These are phyloP conservation scores for Ceratina japonica DNA, from an alignment of 1,140 invertebrate genomes.

Conservation along the genomic window DNA sequence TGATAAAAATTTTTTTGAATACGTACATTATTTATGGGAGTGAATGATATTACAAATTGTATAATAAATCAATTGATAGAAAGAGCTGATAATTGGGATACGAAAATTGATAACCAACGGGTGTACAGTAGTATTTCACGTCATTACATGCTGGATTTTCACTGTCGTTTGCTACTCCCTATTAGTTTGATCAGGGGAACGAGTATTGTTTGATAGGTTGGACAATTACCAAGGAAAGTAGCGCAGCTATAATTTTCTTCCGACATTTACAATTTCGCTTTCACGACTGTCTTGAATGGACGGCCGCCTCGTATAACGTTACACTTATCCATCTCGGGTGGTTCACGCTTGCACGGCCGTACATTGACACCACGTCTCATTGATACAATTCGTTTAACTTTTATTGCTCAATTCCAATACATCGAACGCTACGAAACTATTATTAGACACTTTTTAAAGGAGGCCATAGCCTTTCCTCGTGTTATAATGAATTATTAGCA, in stretches of 20 bases:
- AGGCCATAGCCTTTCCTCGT: too few species aligned
- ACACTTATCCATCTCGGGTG: background rate
- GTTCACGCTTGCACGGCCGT: conserved; percentile 28
- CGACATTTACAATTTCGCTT: conserved; percentile 51
- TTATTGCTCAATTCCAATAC: background rate
- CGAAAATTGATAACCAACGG: background rate
- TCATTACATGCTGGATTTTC: background rate
- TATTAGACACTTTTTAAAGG: too few species aligned
- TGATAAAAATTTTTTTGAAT: background rate
- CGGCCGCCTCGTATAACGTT: conserved; percentile 25
- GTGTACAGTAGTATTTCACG: background rate
- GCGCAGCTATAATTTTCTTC: conserved; percentile 30
- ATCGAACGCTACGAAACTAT: too few species aligned
- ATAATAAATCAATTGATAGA: background rate
- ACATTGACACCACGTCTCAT: background rate
- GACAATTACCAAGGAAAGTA: conserved; percentile 45
- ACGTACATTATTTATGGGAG: background rate
- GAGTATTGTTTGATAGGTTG: conserved; percentile 18
- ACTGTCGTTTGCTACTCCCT: background rate
- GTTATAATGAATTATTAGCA: too few species aligned
- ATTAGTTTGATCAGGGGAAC: background rate
- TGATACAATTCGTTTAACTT: background rate
- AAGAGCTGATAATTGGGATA: background rate
- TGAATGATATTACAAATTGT: background rate
- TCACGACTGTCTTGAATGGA: conserved; percentile 37